Percentiles rank a stretch among this genome's conserved stretches.
phyloP scores from a whole-genome alignment of 2,113 vertebrate genomes.

The Nicator chloris region DNA sequence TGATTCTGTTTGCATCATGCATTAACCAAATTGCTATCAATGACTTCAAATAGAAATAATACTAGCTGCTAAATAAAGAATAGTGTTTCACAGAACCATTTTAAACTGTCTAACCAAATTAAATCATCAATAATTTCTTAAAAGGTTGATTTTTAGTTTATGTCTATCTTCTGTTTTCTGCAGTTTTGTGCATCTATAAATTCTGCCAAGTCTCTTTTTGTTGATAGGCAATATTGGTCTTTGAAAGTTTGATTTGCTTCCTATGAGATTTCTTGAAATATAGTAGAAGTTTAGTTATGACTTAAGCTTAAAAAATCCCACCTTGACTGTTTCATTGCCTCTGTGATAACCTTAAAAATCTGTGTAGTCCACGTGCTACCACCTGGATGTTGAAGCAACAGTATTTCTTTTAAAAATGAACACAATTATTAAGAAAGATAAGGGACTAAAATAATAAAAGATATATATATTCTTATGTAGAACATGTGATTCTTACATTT shows the following conservation, averaged over 20 bases:
- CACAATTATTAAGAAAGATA: not conserved
- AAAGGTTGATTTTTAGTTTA: not conserved
- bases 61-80: not conserved
- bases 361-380: not conserved
- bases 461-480: not conserved
- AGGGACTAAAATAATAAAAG: not conserved
- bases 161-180: not conserved
- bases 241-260: conserved; percentile 8
- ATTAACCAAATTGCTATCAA: not conserved
- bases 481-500: not conserved
- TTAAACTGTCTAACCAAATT: not conserved
- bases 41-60: not conserved
- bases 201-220: not conserved
- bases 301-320: not conserved
- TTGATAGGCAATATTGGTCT: not conserved
- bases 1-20: not conserved
- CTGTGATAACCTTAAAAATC: not conserved
- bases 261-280: not conserved
- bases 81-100: not conserved
- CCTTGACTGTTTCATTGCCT: not conserved
- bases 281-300: not conserved
- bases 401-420: not conserved
- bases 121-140: not conserved
- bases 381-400: not conserved
- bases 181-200: not conserved